Evolutionary conservation across 2,113 vertebrate genomes (phyloP), one percentile per base, ranked within the genome.

Genomic region (Chroicocephalus ridibundus): DNA sequence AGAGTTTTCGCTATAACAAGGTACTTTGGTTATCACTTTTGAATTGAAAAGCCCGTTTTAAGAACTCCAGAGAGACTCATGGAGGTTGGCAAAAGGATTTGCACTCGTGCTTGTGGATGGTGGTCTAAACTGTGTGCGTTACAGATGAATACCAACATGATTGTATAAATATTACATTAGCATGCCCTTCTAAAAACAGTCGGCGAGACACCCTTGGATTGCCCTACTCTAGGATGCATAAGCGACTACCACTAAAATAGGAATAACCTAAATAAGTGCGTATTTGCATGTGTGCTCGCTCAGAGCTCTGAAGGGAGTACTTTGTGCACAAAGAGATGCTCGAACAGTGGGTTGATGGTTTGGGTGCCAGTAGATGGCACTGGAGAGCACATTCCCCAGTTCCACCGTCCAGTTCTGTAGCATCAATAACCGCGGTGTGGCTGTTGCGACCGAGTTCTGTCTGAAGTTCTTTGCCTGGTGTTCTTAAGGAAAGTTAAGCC

Each of bases 391-490:
- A 9, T 4, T 51, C 55, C 60, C 66, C 24, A 0, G 11, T 9
- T 21, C 64, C 11, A 1, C 20, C 6, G 9, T 7, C 11, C 15
- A 0, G 10, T 5, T 26, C 20, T 52, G 58, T 15, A 15, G 52
- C 12, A 8, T 44, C 46, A 4, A 11, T 49, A 40, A 61, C 40
- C 5, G 2, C 5, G 4, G 1, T 3, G 54, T 14, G 20, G 7
- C 3, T 6, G 38, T 29, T 18, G 38, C 0, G 0, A 9, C 51
- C 0, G 19, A 2, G 24, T 46, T 40, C 40, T n/a, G 15, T 9
- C 34, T 0, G 7, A 9, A 51, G 3, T 20, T 42, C 55, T 44
- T 46, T 17, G 26, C 8, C 0, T 27, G 42, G 1, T 27, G 24
- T 5, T 76, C 66, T 42, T 13, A 9, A 13, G 2, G 44, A 42